A percentile compares a stretch with the other conserved stretches of the same genome.
These are phyloP conservation scores for Phyllotis vaccarum DNA, from an alignment of 2,797 vertebrate genomes.

Conservation along the genomic window DNA sequence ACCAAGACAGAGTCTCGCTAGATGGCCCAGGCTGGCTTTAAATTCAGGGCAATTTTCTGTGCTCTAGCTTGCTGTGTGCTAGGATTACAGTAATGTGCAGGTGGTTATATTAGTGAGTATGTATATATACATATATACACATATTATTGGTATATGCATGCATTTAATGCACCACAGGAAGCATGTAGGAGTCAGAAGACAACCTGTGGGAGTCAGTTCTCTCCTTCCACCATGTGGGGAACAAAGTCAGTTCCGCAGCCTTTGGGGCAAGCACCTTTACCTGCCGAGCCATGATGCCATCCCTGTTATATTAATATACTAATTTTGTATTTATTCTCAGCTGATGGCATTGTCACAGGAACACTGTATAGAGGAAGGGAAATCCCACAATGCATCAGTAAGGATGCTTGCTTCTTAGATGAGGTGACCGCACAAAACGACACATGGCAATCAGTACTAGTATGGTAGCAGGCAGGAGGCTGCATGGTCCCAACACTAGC, in stretches of 20 bases:
- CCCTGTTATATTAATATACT: neutral
- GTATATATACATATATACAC: neutral
- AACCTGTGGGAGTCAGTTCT: neutral
- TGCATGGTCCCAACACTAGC: neutral
- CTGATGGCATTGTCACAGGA: neutral
- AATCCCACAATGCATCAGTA: too few species aligned
- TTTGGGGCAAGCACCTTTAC: neutral
- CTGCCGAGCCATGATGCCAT: neutral
- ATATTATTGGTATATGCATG: neutral
- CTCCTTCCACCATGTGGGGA: neutral
- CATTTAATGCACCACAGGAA: neutral
- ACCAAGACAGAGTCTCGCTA: neutral
- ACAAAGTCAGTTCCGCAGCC: neutral
- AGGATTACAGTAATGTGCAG: too few species aligned
- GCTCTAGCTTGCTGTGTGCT: neutral
- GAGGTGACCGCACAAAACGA: neutral
- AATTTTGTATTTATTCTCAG: neutral
- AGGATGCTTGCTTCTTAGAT: neutral
- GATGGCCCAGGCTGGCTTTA: neutral
- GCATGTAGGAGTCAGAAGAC: neutral
- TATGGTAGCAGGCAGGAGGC: fast-evolving
- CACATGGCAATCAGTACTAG: fast-evolving
- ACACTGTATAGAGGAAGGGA: neutral
- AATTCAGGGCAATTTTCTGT: neutral
- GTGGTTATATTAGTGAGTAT: neutral